Base-by-base conservation (phyloP, 2,113 vertebrate genomes). In the Microtus montanus region DNA sequence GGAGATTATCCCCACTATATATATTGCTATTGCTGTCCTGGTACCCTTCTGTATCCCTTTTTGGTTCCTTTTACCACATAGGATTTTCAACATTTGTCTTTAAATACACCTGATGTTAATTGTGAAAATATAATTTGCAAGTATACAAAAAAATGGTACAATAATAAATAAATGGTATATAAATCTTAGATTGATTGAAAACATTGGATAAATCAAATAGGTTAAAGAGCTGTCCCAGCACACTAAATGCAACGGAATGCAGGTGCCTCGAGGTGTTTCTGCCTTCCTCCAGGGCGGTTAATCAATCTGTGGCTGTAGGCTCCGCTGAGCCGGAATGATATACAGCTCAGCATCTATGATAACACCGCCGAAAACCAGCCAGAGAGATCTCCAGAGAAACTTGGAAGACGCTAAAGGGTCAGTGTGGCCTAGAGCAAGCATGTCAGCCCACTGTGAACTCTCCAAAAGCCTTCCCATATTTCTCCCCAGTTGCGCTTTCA, bases 331-430 rank as follows among this genome's bases (percentile, higher is more conserved):
- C 1, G 77, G 13, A 94, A 38, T 28, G 41, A 1, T 12, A 22
- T 30, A 2, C 3, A 13, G 41, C 47, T 24, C 35, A n/a, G 3
- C 52, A 63, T 94, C 41, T 90, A 63, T 78, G 26, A 64, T 66
- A 63, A 49, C 12, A 33, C 35, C 41, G 8, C 49, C 44, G 7
- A 61, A 24, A 75, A 30, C 33, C 68, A 15, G 17, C 93, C 49
- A 82, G 61, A 91, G 66, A 87, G 52, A 61, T 63, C 70, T 94
- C 49, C 54, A 68, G 87, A 58, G 87, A 88, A 83, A 15, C 86
- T 85, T 61, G 64, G 64, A 91, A 77, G 71, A 94, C 38, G 84
- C 12, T 5, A n/a, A 47, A 78, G 71, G 30, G 91, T 97, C 91
- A 92, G 3, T 12, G 63, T 94, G 93, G 93, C 94, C 92, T 11